A percentile compares a stretch with the other conserved stretches of the same genome.
Conservation (phyloP, 1,140 invertebrate genomes). For the Hydropsyche tenuis region DNA sequence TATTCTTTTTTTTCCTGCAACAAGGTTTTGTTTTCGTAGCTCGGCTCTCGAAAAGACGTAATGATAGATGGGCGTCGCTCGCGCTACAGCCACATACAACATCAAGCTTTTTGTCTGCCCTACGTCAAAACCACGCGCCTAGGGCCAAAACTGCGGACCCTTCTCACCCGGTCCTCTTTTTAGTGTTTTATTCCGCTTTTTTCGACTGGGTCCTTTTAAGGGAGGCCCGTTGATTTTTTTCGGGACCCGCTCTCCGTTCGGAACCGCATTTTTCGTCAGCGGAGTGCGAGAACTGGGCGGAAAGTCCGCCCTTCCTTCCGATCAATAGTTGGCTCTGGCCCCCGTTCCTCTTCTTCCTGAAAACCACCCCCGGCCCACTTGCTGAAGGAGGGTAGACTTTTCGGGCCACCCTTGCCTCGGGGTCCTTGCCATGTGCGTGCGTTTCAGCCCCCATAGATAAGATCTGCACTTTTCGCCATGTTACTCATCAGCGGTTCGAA, state of each 20-base stretch:
- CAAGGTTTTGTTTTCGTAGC: conserved; percentile 3
- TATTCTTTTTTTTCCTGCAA: neutral
- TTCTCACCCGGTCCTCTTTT: neutral
- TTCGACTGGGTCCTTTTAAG: neutral
- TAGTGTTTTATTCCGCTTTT: neutral
- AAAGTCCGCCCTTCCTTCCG: conserved; percentile 30
- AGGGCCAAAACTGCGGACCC: neutral
- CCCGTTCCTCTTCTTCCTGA: neutral
- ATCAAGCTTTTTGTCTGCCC: too few relatives aligned
- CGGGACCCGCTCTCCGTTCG: neutral
- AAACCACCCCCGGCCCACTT: too few relatives aligned
- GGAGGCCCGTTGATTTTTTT: neutral
- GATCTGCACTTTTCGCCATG: conserved; percentile 27
- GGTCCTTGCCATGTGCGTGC: too few relatives aligned
- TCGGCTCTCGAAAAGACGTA: conserved; percentile 6
- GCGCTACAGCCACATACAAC: neutral
- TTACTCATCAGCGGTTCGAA: conserved; percentile 23
- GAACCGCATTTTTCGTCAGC: too few relatives aligned
- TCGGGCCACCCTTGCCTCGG: too few relatives aligned
- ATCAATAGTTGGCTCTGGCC: conserved; percentile 34
- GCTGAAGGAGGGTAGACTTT: neutral
- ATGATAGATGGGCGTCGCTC: conserved; percentile 7
- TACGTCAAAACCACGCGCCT: neutral
- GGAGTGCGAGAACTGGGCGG: neutral
- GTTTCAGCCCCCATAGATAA: too few relatives aligned